phyloP scores from a whole-genome alignment of 1,140 invertebrate species.

The Drosophila saltans region DNA sequence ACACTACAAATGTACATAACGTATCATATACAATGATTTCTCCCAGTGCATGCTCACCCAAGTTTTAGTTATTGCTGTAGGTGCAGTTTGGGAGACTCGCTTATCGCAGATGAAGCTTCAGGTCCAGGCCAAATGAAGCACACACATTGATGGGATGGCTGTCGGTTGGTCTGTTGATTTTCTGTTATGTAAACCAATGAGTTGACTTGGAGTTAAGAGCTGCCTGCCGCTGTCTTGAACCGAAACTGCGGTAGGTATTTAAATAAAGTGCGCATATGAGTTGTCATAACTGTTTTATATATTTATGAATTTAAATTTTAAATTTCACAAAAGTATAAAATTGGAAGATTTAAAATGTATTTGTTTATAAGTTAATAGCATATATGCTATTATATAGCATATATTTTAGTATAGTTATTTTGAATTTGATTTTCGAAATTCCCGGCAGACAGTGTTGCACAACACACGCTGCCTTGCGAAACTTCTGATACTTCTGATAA shows the following conservation, averaged over 20 bases:
- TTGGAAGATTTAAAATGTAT: too few species aligned
- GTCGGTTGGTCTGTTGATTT: conserved; percentile 55
- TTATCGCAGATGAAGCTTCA: conserved; percentile 78
- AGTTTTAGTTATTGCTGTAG: conserved; percentile 54
- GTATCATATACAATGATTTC: conserved; percentile 33
- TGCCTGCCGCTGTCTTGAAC: conserved; percentile 34
- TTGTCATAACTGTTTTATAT: conserved; percentile 1
- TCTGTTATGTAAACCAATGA: conserved; percentile 62
- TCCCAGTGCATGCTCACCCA: conserved; percentile 63
- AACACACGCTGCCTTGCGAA: too few species aligned
- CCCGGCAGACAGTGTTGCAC: too few species aligned
- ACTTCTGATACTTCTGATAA: too few species aligned
- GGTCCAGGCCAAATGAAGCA: conserved; percentile 41
- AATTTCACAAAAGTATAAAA: too few species aligned
- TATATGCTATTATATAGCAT: too few species aligned
- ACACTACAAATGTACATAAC: conserved; percentile 21
- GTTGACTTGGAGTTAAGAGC: not conserved
- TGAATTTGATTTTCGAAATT: too few species aligned
- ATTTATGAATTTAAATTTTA: not conserved
- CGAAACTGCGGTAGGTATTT: conserved; percentile 68
- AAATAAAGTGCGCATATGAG: conserved; percentile 5
- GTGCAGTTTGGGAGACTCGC: conserved; percentile 65
- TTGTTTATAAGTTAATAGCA: too few species aligned
- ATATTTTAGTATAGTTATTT: not conserved
- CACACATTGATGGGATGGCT: conserved; percentile 60